Evolutionary conservation across 2,888 invertebrate species (phyloP).

Genomic region (Blastobasis adustella): DNA sequence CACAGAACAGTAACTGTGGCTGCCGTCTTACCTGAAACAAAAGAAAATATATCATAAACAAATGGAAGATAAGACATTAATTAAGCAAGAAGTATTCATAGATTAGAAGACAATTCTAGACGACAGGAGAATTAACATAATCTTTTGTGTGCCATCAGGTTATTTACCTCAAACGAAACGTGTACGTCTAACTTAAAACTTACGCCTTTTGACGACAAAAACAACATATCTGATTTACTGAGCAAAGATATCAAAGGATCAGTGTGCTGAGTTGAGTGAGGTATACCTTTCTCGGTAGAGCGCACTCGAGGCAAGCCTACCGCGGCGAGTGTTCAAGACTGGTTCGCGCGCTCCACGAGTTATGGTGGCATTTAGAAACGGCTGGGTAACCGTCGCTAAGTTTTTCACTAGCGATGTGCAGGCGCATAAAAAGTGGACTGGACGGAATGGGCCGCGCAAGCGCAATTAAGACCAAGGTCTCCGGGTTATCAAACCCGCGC

Average conservation of each 20-base stretch:
- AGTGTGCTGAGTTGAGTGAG: conserved; percentile 24
- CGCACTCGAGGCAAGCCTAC: conserved; percentile 47
- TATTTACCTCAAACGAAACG: conserved; percentile 2
- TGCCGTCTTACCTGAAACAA: conserved; percentile 47
- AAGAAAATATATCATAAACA: conserved; percentile 3
- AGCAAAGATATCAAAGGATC: conserved; percentile 44
- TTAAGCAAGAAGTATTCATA: background rate
- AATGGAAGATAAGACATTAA: conserved; percentile 3
- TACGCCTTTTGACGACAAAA: conserved; percentile 24
- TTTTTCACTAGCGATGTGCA: conserved; percentile 71
- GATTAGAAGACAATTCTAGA: too few species aligned
- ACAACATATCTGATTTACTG: conserved; percentile 40
- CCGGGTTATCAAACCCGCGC: conserved; percentile 73
- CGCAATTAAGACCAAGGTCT: conserved; percentile 76
- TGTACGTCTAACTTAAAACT: background rate
- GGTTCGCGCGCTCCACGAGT: conserved; percentile 39
- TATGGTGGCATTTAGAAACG: conserved; percentile 49
- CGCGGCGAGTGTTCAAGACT: conserved; percentile 37
- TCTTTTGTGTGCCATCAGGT: background rate
- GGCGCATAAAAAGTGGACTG: conserved; percentile 71
- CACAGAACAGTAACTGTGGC: background rate
- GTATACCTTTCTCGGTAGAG: conserved; percentile 47
- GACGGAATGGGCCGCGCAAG: conserved; percentile 68
- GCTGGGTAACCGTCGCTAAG: conserved; percentile 55
- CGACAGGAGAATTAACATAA: too few species aligned